phyloP scores from a whole-genome alignment of 92 coral and sea anemone species.

The Paragorgia papillata region DNA sequence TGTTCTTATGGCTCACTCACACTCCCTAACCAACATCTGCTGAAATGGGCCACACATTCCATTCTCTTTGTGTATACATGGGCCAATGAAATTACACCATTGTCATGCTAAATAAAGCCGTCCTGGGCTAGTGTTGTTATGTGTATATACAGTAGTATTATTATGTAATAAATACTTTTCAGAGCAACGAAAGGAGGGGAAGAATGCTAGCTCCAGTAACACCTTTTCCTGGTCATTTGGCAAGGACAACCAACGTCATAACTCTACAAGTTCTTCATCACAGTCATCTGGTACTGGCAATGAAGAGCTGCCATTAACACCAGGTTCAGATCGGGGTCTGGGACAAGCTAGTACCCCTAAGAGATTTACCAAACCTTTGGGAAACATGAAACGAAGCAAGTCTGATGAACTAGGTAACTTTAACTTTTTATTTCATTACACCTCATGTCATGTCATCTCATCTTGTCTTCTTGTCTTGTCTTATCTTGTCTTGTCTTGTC shows the following conservation, averaged over 20 bases:
- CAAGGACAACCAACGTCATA: constrained; percentile 51
- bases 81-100: too few relatives aligned
- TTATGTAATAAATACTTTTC: neutral
- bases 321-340: constrained; percentile 68
- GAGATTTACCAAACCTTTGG: neutral
- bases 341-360: neutral
- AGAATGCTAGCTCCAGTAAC: constrained; percentile 81
- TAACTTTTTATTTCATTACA: too few relatives aligned
- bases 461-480: too few relatives aligned
- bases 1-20: too few relatives aligned
- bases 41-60: too few relatives aligned
- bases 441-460: too few relatives aligned
- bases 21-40: too few relatives aligned
- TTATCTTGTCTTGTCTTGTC: too few relatives aligned
- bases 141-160: too few relatives aligned
- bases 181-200: constrained; percentile 94
- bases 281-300: constrained; percentile 76
- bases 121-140: too few relatives aligned
- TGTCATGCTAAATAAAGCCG: too few relatives aligned
- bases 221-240: constrained; percentile 85
- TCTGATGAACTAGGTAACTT: constrained; percentile 33
- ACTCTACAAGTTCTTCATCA: constrained; percentile 85
- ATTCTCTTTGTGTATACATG: too few relatives aligned
- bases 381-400: constrained; percentile 27
- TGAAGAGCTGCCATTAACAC: constrained; percentile 78